A percentile compares a stretch with the other conserved stretches of the same genome.
phyloP scores from a whole-genome alignment of 2,113 vertebrate genomes.

The Tympanuchus pallidicinctus region DNA sequence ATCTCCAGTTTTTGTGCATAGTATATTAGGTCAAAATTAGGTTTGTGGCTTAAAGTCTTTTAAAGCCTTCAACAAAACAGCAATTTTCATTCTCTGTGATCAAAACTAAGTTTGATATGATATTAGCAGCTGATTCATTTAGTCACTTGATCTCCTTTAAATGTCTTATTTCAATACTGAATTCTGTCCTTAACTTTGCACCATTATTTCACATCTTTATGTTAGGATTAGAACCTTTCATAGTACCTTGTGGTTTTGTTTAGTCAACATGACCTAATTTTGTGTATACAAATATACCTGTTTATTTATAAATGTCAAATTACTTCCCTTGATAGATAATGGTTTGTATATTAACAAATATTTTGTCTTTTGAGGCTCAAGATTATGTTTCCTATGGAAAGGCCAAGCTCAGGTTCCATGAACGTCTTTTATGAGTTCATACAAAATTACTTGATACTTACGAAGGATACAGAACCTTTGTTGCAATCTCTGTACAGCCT shows the following conservation, averaged over 20 bases:
- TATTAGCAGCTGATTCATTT: neutral
- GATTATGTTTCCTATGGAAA: neutral
- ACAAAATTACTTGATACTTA: neutral
- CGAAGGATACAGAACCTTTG: neutral
- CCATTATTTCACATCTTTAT: neutral
- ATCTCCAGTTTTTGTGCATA: neutral
- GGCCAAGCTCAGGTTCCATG: neutral
- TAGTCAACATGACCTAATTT: neutral
- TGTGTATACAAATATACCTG: neutral
- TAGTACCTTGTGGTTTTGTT: neutral
- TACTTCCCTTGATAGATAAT: neutral
- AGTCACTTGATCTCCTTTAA: neutral
- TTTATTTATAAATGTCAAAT: neutral
- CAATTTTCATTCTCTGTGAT: neutral
- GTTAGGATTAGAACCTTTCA: neutral
- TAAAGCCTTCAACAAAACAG: neutral
- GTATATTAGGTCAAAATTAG: neutral
- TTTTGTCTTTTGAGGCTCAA: neutral
- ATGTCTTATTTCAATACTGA: neutral
- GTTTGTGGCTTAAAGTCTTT: slow-evolving; percentile 2
- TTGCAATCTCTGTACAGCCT: neutral
- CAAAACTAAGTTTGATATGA: neutral
- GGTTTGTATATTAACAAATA: neutral
- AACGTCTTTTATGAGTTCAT: neutral
- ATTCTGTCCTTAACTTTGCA: neutral